phyloP scores from a whole-genome alignment of 2,888 invertebrate species.

The Diaprepes abbreviatus region DNA sequence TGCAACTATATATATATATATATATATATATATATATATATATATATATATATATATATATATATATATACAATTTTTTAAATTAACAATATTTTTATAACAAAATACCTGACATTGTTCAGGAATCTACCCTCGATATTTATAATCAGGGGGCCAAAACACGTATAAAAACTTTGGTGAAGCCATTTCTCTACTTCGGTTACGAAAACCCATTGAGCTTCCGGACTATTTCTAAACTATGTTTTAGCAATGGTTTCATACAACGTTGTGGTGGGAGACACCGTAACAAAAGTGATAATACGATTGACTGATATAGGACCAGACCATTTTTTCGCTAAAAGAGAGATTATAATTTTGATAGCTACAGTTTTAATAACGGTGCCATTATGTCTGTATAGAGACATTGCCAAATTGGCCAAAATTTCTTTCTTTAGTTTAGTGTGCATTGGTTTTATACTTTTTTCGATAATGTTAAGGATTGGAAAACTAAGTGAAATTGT shows the following conservation, averaged over 20 bases:
- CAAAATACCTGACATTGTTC: no score
- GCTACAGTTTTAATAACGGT: slow-evolving; percentile 82
- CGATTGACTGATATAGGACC: slow-evolving; percentile 74
- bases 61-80: no score
- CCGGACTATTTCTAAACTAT: no score
- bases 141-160: no score
- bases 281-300: slow-evolving; percentile 85
- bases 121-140: no score
- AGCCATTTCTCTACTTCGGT: no score
- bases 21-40: no score
- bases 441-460: slow-evolving; percentile 80
- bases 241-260: slow-evolving; percentile 87
- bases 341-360: slow-evolving; percentile 79
- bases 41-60: no score
- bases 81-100: no score
- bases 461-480: slow-evolving; percentile 76
- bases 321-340: slow-evolving; percentile 72
- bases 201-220: no score
- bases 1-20: no score
- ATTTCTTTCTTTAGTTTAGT: slow-evolving; percentile 78
- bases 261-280: slow-evolving; percentile 89
- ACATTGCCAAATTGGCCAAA: slow-evolving; percentile 79
- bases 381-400: slow-evolving; percentile 84
- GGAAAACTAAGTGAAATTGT: slow-evolving; percentile 73
- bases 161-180: no score